Percentiles rank a stretch among this genome's conserved stretches.
Conservation (phyloP, 2,888 invertebrate species). For the Papilio protenor region DNA sequence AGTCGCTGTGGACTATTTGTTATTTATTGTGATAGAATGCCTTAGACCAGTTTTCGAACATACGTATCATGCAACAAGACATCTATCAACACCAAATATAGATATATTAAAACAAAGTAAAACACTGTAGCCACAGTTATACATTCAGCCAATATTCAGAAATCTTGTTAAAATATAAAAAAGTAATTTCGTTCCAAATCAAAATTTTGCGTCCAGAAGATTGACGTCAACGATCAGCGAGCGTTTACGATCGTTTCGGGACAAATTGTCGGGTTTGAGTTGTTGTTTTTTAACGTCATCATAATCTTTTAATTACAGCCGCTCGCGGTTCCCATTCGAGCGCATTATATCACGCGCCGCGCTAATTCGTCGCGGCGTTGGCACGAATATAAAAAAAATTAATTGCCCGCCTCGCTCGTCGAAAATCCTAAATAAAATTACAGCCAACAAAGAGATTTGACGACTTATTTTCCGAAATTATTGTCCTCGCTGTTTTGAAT, state of each 20-base stretch:
- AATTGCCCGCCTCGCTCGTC: constrained; percentile 27
- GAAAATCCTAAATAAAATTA: constrained; percentile 37
- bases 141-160: not conserved
- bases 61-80: not conserved
- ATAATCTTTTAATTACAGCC: constrained; percentile 41
- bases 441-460: constrained; percentile 26
- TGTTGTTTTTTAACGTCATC: constrained; percentile 32
- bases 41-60: constrained; percentile 9
- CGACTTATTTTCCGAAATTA: constrained; percentile 30
- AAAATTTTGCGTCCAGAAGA: constrained; percentile 1
- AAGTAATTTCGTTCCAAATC: not conserved
- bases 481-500: constrained; percentile 1
- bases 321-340: constrained; percentile 31
- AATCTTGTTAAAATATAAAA: not conserved
- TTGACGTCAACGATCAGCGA: constrained; percentile 4
- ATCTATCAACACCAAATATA: not conserved
- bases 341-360: constrained; percentile 38
- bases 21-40: constrained; percentile 30
- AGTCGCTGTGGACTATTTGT: constrained; percentile 29
- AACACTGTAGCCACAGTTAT: not conserved
- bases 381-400: constrained; percentile 32
- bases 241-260: constrained; percentile 29
- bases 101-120: too few species aligned
- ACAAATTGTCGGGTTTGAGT: constrained; percentile 33
- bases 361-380: constrained; percentile 37